phyloP scores from a whole-genome alignment of 2,113 vertebrate species.

The Macquaria ambigua region DNA sequence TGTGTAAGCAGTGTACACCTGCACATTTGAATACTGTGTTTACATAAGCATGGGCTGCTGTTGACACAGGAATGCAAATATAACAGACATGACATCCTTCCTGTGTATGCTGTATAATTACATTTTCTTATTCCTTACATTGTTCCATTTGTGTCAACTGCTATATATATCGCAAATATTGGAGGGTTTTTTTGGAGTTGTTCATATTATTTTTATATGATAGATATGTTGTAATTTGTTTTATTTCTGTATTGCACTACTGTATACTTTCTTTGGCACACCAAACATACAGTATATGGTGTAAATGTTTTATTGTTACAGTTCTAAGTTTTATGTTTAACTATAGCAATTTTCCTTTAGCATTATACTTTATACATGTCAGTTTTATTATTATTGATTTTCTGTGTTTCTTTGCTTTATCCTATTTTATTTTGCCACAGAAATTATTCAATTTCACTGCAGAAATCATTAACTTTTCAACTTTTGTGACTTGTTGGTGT shows the following conservation, averaged over 20 bases:
- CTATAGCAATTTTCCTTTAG: neutral
- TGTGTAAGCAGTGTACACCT: neutral
- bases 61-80: neutral
- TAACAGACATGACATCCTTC: neutral
- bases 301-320: neutral
- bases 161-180: neutral
- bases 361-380: too few species aligned
- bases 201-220: neutral
- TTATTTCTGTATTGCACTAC: neutral
- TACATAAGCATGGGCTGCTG: neutral
- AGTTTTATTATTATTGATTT: neutral
- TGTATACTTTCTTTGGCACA: neutral
- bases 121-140: neutral
- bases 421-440: neutral
- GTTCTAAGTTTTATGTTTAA: neutral
- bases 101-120: neutral
- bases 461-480: neutral
- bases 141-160: neutral
- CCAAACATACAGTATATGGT: neutral
- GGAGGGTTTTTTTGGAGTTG: neutral
- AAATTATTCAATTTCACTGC: neutral
- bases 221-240: neutral
- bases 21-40: neutral
- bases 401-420: neutral
- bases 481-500: conserved; percentile 14